Percentiles rank a stretch among this genome's conserved stretches.
Conservation (phyloP, 2,888 invertebrate genomes). For the Latrodectus hesperus region DNA sequence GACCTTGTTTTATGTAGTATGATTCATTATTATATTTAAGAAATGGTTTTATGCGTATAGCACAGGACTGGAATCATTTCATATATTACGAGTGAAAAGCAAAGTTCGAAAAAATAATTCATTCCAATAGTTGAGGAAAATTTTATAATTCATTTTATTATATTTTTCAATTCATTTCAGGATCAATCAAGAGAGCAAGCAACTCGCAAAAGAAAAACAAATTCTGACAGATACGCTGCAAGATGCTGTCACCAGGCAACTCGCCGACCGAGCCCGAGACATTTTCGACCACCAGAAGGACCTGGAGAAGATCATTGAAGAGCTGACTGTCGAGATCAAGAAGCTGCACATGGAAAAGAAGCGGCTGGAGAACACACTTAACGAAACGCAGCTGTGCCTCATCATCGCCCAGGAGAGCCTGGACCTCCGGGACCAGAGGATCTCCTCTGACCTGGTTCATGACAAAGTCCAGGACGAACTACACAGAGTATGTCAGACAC, state of each 20-base stretch:
- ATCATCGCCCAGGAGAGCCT: slow-evolving; percentile 61
- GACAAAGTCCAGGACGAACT: slow-evolving; percentile 53
- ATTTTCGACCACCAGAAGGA: slow-evolving; percentile 85
- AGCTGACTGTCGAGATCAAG: slow-evolving; percentile 45
- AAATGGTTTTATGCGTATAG: no score
- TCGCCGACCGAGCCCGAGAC: slow-evolving; percentile 82
- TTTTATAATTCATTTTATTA: background rate
- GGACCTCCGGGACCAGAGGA: slow-evolving; percentile 58
- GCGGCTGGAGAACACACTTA: slow-evolving; percentile 51
- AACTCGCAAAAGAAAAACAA: slow-evolving; percentile 59
- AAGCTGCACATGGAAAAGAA: slow-evolving; percentile 53
- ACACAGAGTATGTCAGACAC: slow-evolving; percentile 21
- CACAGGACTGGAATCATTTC: no score
- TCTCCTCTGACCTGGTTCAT: slow-evolving; percentile 64
- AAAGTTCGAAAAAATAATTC: no score
- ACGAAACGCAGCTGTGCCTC: slow-evolving; percentile 47
- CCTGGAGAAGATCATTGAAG: slow-evolving; percentile 77
- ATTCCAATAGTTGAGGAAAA: no score
- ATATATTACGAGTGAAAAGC: no score
- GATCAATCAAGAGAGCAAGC: slow-evolving; percentile 56
- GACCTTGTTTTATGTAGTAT: no score
- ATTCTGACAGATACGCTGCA: slow-evolving; percentile 77
- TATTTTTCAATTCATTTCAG: background rate
- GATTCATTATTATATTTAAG: no score
- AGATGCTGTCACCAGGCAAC: slow-evolving; percentile 80